Evolutionary conservation across 2,888 invertebrate genomes (phyloP).

Genomic region (Luffia ferchaultella): DNA sequence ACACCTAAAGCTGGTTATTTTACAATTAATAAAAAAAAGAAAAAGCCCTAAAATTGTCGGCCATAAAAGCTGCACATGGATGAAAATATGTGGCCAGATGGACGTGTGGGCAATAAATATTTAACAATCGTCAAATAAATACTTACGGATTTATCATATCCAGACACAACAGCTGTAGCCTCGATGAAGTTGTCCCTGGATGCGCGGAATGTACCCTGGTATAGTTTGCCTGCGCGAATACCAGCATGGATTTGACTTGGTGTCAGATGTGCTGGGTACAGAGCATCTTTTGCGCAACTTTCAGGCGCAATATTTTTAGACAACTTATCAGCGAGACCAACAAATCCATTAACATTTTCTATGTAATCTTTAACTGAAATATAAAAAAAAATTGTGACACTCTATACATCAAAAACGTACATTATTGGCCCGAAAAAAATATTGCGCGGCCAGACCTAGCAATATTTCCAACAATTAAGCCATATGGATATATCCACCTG

Average conservation of each 20-base stretch:
- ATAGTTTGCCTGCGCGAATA: conserved; percentile 75
- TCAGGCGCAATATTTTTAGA: conserved; percentile 72
- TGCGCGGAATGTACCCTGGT: conserved; percentile 85
- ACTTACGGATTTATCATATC: conserved; percentile 80
- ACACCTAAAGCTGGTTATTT: too few relatives aligned
- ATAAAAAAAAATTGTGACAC: too few relatives aligned
- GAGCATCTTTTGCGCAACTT: conserved; percentile 67
- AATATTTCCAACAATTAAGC: too few relatives aligned
- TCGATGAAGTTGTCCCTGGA: conserved; percentile 95
- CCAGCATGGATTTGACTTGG: conserved; percentile 80
- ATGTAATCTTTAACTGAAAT: conserved; percentile 79
- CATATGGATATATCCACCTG: too few relatives aligned
- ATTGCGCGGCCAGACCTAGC: too few relatives aligned
- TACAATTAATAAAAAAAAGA: too few relatives aligned
- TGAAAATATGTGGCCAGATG: too few relatives aligned
- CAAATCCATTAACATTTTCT: conserved; percentile 71
- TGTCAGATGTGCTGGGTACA: conserved; percentile 87
- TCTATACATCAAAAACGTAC: too few relatives aligned
- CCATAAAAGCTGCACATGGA: too few relatives aligned
- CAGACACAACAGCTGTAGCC: conserved; percentile 84
- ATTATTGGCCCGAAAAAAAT: too few relatives aligned
- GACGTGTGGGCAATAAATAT: too few relatives aligned
- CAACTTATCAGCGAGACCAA: conserved; percentile 83
- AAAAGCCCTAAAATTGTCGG: too few relatives aligned
- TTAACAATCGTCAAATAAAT: background rate